Evolutionary conservation across 2,888 invertebrate genomes (phyloP).

Genomic region (Perithous albicinctus): DNA sequence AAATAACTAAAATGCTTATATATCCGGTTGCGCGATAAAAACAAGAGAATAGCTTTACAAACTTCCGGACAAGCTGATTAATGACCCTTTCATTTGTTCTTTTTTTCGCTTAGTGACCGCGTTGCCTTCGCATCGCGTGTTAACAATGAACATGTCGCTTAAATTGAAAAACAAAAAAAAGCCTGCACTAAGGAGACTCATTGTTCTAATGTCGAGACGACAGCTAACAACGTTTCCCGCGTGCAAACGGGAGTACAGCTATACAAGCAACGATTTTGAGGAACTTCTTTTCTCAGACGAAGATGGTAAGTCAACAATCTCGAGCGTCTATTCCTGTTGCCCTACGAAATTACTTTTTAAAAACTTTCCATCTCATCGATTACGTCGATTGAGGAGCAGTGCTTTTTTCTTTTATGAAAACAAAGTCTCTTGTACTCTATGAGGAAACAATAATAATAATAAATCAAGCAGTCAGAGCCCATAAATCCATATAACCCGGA

Average conservation of each 20-base stretch:
- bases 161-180: slow-evolving; percentile 66
- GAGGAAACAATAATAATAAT: too few species aligned
- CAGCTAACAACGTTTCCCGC: slow-evolving; percentile 46
- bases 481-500: slow-evolving; percentile 30
- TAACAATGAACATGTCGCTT: slow-evolving; percentile 61
- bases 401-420: too few species aligned
- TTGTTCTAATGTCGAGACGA: slow-evolving; percentile 65
- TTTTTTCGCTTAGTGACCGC: slow-evolving; percentile 45
- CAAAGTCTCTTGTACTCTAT: too few species aligned
- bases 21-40: too few species aligned
- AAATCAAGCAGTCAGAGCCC: background rate
- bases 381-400: background rate
- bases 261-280: slow-evolving; percentile 48
- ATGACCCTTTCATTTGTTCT: slow-evolving; percentile 51
- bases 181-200: slow-evolving; percentile 46
- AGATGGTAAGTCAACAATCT: slow-evolving; percentile 55
- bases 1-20: too few species aligned
- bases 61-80: slow-evolving; percentile 5
- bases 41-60: slow-evolving; percentile 9
- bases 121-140: slow-evolving; percentile 57
- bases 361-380: background rate
- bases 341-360: background rate
- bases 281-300: slow-evolving; percentile 50
- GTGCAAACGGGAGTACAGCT: slow-evolving; percentile 46
- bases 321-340: background rate